Percentiles rank a stretch among this genome's conserved stretches.
Conservation (phyloP, 37 sponge, comb jelly and placozoan genomes). For the Haliclona indistincta region DNA sequence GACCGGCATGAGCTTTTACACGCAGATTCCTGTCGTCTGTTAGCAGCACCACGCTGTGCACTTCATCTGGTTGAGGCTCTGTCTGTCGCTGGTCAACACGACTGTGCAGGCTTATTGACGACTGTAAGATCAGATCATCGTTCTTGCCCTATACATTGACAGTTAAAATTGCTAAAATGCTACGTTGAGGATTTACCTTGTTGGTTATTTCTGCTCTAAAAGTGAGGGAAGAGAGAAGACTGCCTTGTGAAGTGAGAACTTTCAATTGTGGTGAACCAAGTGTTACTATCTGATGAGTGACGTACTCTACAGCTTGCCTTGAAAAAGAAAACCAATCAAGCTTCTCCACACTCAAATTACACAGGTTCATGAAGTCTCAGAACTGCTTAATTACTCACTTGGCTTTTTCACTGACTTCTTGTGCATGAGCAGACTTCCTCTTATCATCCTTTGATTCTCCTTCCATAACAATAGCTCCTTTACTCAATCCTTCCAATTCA, state of each 20-base stretch:
- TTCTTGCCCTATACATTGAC: slow-evolving; percentile 48
- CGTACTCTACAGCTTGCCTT: slow-evolving; percentile 55
- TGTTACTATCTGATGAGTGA: slow-evolving; percentile 9
- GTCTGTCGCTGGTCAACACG: slow-evolving; percentile 8
- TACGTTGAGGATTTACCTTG: slow-evolving; percentile 19
- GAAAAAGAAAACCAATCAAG: neutral
- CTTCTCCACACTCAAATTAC: neutral
- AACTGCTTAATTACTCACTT: too few species aligned
- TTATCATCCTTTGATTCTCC: too few species aligned
- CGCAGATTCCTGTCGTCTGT: slow-evolving; percentile 90
- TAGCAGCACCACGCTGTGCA: slow-evolving; percentile 65
- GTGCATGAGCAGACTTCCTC: too few species aligned
- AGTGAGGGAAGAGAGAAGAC: slow-evolving; percentile 43
- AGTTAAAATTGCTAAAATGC: neutral
- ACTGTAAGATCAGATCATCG: slow-evolving; percentile 79
- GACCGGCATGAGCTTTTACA: slow-evolving; percentile 76
- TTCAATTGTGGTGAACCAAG: slow-evolving; percentile 14
- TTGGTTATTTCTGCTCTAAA: slow-evolving; percentile 60
- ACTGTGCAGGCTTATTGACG: slow-evolving; percentile 48
- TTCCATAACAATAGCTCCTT: slow-evolving; percentile 27
- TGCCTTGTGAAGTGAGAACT: slow-evolving; percentile 73
- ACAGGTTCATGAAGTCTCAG: too few species aligned
- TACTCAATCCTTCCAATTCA: slow-evolving; percentile 77
- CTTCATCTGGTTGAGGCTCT: neutral
- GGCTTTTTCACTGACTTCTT: neutral